Base-by-base conservation (phyloP, 2,113 vertebrate species). In the Sphaerodactylus townsendi region DNA sequence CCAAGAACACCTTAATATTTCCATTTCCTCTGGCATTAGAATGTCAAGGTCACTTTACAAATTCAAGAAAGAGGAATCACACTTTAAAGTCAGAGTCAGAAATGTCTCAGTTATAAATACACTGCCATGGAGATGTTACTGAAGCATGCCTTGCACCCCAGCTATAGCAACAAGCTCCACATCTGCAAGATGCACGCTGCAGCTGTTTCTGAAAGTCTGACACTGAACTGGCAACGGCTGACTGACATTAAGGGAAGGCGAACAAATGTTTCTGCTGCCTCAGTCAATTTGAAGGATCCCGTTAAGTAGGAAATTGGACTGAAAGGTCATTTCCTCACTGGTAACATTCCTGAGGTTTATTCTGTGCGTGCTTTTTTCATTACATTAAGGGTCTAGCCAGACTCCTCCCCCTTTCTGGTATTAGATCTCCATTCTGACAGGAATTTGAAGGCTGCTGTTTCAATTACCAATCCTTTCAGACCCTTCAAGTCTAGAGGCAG, bases 181-280 rank as follows among this genome's bases (percentile, higher is more conserved):
- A 74, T 70, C 65, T 91, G 28, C 53, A 88, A 77, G 83, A 10
- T 68, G 86, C 68, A 56, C 69, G 41, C 10, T 2, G 23, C 73
- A 83, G 73, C 44, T 37, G 41, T 76, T 84, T 77, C 84, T 84
- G 81, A 78, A 85, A 86, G 87, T 62, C 71, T 85, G 53, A 90
- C 81, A 69, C 64, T 77, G 37, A 50, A 74, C 28, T 59, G 9
- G 11, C 59, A 73, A 56, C 90, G 62, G 41, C 41, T 80, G 82
- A 81, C 41, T 80, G 80, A 81, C 75, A 81, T 19, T 35, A 84
- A 50, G 86, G 68, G 87, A 81, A 85, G 44, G 68, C 69, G 14
- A 71, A 30, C 8, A 74, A 82, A 70, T 37, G 86, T 78, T 64
- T 82, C 33, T 28, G 1, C 4, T 77, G 82, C 62, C 13, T 77